Conservation (phyloP, 2,113 vertebrate species). For the Zingel zingel region DNA sequence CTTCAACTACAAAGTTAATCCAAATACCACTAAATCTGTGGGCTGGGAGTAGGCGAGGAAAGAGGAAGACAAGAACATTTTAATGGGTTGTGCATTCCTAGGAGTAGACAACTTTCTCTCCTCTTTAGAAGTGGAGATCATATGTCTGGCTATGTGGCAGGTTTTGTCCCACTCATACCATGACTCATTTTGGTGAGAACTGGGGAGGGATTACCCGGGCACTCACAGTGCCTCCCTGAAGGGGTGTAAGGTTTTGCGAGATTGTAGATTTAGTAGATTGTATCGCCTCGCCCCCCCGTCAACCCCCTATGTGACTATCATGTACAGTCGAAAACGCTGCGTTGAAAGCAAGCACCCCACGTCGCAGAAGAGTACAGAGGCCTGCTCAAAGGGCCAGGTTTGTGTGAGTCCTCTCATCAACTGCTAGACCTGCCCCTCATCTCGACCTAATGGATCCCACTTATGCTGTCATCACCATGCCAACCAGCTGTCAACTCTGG, state of each 20-base stretch:
- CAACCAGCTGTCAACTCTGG: constrained; percentile 76
- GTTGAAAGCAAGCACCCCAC: constrained; percentile 54
- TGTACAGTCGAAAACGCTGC: constrained; percentile 70
- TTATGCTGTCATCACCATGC: constrained; percentile 84
- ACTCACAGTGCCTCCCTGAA: constrained; percentile 61
- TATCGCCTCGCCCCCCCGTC: constrained; percentile 55
- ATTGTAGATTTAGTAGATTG: constrained; percentile 71
- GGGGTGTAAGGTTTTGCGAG: constrained; percentile 80
- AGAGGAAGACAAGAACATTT: constrained; percentile 41
- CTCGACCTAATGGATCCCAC: constrained; percentile 73
- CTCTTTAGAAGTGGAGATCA: constrained; percentile 45
- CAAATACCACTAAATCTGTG: constrained; percentile 17
- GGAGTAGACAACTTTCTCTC: constrained; percentile 49
- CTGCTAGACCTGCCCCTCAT: constrained; percentile 61
- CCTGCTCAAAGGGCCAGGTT: constrained; percentile 57
- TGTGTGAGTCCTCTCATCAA: constrained; percentile 77
- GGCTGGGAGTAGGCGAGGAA: not conserved
- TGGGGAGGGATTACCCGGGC: constrained; percentile 15
- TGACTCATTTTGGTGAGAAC: constrained; percentile 66
- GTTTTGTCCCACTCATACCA: constrained; percentile 57
- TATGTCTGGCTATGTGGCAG: constrained; percentile 58
- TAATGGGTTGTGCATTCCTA: constrained; percentile 50
- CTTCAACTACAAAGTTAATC: constrained; percentile 21
- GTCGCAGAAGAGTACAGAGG: constrained; percentile 57
- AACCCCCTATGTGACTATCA: constrained; percentile 77